Evolutionary conservation across 2,797 vertebrate genomes (phyloP).

Genomic region (Cephalopachus bancanus): DNA sequence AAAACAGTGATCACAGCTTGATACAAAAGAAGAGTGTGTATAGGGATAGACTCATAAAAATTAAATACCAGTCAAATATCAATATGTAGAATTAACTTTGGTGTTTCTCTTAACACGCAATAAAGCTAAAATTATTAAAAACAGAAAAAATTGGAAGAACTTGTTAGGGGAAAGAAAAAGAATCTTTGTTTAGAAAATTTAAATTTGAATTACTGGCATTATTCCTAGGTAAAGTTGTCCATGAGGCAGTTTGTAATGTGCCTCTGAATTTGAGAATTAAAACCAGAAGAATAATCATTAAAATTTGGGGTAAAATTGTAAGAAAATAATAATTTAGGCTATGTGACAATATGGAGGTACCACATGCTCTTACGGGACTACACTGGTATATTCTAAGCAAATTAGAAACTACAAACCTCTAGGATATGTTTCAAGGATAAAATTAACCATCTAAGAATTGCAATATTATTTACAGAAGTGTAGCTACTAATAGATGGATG

Average conservation of each 20-base stretch:
- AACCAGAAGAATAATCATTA: neutral
- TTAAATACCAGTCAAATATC: neutral
- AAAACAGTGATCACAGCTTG: neutral
- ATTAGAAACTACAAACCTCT: neutral
- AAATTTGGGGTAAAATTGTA: neutral
- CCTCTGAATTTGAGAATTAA: neutral
- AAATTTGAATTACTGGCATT: neutral
- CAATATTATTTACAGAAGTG: neutral
- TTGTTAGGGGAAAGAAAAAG: neutral
- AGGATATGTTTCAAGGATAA: neutral
- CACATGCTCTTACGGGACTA: neutral
- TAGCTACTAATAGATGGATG: neutral
- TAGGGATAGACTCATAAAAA: neutral
- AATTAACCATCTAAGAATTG: neutral
- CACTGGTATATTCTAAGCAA: neutral
- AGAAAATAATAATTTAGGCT: neutral
- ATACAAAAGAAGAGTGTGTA: neutral
- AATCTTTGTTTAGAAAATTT: neutral
- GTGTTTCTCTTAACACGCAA: neutral
- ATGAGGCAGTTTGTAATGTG: neutral
- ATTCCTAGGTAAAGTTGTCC: neutral
- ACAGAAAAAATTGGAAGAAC: neutral
- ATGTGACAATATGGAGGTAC: rapidly evolving
- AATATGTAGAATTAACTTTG: neutral
- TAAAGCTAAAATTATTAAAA: neutral